Evolutionary conservation across 2,888 invertebrate species (phyloP), one percentile per base, ranked within the genome.

Genomic region (Protodeltote pygarga): DNA sequence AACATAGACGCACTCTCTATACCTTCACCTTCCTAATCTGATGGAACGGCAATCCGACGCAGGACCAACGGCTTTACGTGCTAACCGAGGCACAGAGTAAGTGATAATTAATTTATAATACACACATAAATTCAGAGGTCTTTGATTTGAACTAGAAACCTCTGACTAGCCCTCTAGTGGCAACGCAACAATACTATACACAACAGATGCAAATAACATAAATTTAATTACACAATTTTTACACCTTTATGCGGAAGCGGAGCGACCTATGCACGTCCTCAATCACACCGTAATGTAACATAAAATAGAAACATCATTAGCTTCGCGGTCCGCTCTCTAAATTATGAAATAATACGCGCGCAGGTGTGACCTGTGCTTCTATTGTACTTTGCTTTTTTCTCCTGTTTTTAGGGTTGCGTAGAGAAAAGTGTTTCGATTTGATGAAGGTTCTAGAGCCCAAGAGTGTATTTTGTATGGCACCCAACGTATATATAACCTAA

Each of bases 291-390:
- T 58, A 64, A 70, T 70, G 55, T 66, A 62, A 67, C 60, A 61
- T 57, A 54, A 70, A 81, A 79, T 81, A 73, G 83, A 83, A 83
- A 73, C 54, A 72, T 73, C 77, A 73, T 81, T 80, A 79, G 73
- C 54, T 62, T 31, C 31, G 62, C 65, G 67, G 67, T 60, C 54
- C 65, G 54, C 59, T 70, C 67, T 71, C 74, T 71, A 83, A 85
- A 85, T 83, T 81, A 78, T 77, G 73, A 77, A 80, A 84, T 83
- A 81, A 84, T 83, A 77, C 62, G 60, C 44, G 73, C 75, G 53
- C 85, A 84, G 85, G 84, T 85, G 83, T 72, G 69, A 73, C 76
- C 73, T 60, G 61, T 47, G 67, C 63, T 63, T 47, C 59, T 63
- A 66, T 66, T 67, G 52, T 66, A 39, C 60, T 27, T 25, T 50